Evolutionary conservation across 2,888 invertebrate genomes (phyloP).

Genomic region (Dolomedes plantarius): DNA sequence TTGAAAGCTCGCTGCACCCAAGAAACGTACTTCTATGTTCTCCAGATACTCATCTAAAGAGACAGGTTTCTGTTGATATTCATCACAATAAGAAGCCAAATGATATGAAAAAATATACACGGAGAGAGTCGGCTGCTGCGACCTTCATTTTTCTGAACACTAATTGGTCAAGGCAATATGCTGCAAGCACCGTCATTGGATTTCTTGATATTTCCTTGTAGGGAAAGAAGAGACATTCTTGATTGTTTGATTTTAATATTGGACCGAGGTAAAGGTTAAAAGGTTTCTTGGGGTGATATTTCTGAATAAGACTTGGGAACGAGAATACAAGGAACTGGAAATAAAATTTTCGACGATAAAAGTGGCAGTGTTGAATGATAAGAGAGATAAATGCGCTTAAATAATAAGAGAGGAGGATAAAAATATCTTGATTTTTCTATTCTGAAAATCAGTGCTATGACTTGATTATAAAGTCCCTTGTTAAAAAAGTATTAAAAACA

Average conservation of each 20-base stretch:
- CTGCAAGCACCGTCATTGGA: background rate
- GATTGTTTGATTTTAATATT: background rate
- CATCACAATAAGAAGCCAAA: constrained; percentile 5
- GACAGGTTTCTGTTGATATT: background rate
- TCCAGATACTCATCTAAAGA: background rate
- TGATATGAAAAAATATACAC: background rate
- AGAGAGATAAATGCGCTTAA: too few relatives aligned
- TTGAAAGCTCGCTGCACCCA: background rate
- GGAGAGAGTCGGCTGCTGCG: background rate
- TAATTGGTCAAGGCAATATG: constrained; percentile 10
- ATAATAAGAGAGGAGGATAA: too few relatives aligned
- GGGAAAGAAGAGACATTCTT: background rate
- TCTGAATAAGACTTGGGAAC: too few relatives aligned
- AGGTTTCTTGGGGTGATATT: background rate
- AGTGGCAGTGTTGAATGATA: too few relatives aligned
- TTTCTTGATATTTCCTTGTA: background rate
- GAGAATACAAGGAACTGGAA: too few relatives aligned
- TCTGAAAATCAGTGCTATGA: too few relatives aligned
- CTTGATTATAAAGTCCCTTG: too few relatives aligned
- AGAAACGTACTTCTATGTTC: background rate
- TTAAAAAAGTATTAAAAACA: too few relatives aligned
- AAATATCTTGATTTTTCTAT: too few relatives aligned
- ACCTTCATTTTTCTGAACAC: constrained; percentile 8
- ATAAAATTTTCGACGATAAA: too few relatives aligned
- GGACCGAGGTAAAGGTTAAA: background rate